Percentiles rank a stretch among this genome's conserved stretches.
phyloP scores from a whole-genome alignment of 1,140 invertebrate genomes.

The Contarinia nasturtii region DNA sequence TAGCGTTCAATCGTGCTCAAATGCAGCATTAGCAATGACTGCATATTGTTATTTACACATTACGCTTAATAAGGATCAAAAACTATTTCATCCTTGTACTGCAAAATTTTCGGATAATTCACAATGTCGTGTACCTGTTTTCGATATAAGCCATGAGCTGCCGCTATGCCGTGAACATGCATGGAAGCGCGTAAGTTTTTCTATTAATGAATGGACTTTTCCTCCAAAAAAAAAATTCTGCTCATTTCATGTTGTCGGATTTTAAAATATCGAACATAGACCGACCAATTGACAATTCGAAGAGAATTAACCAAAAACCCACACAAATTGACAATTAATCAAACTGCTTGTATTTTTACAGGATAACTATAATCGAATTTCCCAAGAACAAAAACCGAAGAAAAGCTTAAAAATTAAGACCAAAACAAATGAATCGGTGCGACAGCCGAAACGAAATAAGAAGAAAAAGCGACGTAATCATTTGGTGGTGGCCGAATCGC shows the following conservation, averaged over 20 bases:
- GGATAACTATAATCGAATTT: slow-evolving; percentile 58
- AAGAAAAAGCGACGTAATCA: slow-evolving; percentile 1
- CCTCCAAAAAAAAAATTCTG: too few species aligned
- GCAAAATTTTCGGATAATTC: slow-evolving; percentile 73
- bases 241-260: too few species aligned
- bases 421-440: slow-evolving; percentile 38
- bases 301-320: too few species aligned
- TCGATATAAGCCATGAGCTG: slow-evolving; percentile 65
- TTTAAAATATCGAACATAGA: too few species aligned
- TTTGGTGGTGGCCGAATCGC: slow-evolving; percentile 2
- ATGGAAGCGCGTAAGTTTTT: slow-evolving; percentile 36
- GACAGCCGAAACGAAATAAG: slow-evolving; percentile 49
- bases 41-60: slow-evolving; percentile 72
- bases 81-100: slow-evolving; percentile 74
- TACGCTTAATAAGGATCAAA: slow-evolving; percentile 69
- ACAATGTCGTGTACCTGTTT: slow-evolving; percentile 71
- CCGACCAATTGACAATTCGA: too few species aligned
- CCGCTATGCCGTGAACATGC: slow-evolving; percentile 70
- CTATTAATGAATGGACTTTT: background rate
- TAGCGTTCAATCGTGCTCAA: slow-evolving; percentile 9
- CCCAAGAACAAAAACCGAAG: slow-evolving; percentile 54
- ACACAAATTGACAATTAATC: too few species aligned
- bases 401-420: slow-evolving; percentile 50
- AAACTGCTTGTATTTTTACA: too few species aligned
- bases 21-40: slow-evolving; percentile 43